A percentile compares a stretch with the other conserved stretches of the same genome.
Conservation (phyloP, 2,113 vertebrate genomes). For the Probosciger aterrimus region DNA sequence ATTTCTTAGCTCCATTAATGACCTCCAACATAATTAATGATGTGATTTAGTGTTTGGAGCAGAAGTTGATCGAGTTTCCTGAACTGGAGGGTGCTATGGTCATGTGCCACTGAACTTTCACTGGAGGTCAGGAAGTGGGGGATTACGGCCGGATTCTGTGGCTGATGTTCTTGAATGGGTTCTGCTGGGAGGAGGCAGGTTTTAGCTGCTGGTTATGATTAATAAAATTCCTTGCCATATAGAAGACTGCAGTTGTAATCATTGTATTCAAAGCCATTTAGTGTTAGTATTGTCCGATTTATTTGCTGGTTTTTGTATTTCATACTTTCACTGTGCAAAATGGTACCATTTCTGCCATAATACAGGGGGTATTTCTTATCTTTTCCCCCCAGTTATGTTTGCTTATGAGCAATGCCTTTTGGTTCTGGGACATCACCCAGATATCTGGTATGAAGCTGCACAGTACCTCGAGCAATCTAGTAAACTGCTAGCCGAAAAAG, state of each 20-base stretch:
- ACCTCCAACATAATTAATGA: accelerated
- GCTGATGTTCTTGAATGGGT: neutral
- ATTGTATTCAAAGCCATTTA: neutral
- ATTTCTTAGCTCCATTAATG: neutral
- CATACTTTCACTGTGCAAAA: neutral
- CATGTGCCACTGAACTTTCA: accelerated
- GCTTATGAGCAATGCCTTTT: conserved; percentile 98
- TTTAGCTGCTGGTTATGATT: neutral
- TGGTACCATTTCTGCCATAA: neutral
- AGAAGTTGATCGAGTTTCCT: neutral
- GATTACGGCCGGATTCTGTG: neutral
- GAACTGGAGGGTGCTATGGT: neutral
- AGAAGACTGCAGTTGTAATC: neutral
- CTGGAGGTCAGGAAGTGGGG: neutral
- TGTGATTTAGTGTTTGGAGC: neutral
- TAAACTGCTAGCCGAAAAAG: conserved; percentile 96
- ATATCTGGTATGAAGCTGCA: conserved; percentile 98
- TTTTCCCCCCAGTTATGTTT: conserved; percentile 88
- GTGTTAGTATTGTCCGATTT: neutral
- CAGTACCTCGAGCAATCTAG: conserved; percentile 99
- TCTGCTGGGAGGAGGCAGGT: neutral
- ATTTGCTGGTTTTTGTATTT: neutral
- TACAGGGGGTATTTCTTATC: neutral
- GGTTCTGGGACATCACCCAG: conserved; percentile 96
- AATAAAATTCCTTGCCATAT: neutral